phyloP scores from a whole-genome alignment of 2,113 vertebrate species.

The Alethe castanea region DNA sequence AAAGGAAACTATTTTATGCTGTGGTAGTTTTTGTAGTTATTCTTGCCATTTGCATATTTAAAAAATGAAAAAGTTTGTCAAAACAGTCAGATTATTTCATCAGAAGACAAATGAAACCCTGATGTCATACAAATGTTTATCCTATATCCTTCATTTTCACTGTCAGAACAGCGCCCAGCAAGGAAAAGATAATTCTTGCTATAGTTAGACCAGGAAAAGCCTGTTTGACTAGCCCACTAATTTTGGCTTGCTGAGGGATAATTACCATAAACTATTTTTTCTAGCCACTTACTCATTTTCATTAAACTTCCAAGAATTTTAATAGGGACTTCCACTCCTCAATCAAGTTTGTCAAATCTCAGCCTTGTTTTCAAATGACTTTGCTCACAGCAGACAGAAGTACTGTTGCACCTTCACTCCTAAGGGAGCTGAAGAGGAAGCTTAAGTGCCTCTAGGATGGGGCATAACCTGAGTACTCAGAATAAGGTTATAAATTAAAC shows the following conservation, averaged over 20 bases:
- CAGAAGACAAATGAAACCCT: neutral
- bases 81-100: neutral
- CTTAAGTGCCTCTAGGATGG: neutral
- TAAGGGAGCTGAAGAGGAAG: neutral
- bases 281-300: neutral
- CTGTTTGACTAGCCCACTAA: neutral
- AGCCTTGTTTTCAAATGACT: neutral
- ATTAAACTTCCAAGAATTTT: neutral
- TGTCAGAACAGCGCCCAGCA: neutral
- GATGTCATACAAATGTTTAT: neutral
- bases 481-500: neutral
- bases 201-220: neutral
- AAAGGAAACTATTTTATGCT: neutral
- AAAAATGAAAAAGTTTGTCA: neutral
- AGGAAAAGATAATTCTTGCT: neutral
- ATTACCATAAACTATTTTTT: conserved; percentile 17
- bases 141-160: neutral
- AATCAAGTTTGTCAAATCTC: neutral
- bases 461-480: neutral
- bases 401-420: neutral
- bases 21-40: neutral
- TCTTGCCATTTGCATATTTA: neutral
- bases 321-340: neutral
- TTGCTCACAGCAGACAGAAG: neutral
- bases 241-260: neutral